Evolutionary conservation across 2,113 vertebrate genomes (phyloP), one percentile per base, ranked within the genome.

Genomic region (Neopipo cinnamomea): DNA sequence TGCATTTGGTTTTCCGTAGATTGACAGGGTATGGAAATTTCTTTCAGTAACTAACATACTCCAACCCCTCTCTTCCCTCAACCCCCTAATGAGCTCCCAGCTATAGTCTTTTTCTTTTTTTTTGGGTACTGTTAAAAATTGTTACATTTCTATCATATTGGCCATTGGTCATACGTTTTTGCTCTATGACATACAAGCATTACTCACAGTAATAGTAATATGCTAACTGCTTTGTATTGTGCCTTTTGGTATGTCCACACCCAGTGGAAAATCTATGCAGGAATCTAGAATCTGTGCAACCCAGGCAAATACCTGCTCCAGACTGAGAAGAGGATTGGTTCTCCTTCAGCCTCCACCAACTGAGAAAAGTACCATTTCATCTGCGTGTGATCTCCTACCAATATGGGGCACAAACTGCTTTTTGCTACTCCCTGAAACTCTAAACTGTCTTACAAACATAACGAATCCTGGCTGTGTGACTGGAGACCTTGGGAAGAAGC

Each of bases 381-480:
- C 52, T 70, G 53, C 11, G 33, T 4, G 21, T 15, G 31, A 49
- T 70, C 59, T 56, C 35, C 49, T 59, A 33, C 58, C 24, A 25
- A 31, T 17, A 58, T 0, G 0, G 5, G 42, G 12, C 14, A 84
- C 24, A 59, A 70, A 56, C 24, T 18, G 28, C 1, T 2, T 53
- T 35, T 50, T 80, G 22, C 46, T 73, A 6, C 27, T 61, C 33
- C 37, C 44, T 0, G 0, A 67, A 71, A 87, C 39, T 27, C 76
- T 84, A 70, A 85, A 61, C 14, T 37, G 35, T 52, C 77, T 53
- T n/a, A 49, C 16, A 58, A 73, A 33, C 13, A 17, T 13, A 10
- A 6, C 46, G 35, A 72, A 62, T 72, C 46, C 46, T 28, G 52
- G n/a, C 47, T 59, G 46, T 49, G 55, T 0, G 0, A 46, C 27